phyloP scores from a whole-genome alignment of 2,888 invertebrate genomes.

The Acanthosepion esculentum region DNA sequence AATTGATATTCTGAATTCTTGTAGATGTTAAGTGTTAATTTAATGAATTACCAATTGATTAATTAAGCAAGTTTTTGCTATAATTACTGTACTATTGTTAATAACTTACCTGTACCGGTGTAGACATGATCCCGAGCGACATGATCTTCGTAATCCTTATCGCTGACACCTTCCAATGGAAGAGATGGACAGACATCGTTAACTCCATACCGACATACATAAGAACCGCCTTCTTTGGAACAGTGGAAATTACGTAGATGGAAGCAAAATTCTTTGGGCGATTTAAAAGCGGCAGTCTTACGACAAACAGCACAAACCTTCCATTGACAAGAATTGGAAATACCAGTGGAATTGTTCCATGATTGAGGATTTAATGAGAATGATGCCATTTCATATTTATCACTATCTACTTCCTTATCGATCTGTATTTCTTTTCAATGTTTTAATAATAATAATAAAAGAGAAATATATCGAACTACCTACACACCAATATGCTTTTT shows the following conservation, averaged over 20 bases:
- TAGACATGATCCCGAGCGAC: conserved; percentile 81
- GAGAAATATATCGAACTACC: background rate
- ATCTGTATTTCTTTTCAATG: background rate
- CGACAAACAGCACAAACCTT: conserved; percentile 66
- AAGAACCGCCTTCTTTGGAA: conserved; percentile 88
- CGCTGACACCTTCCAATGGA: conserved; percentile 91
- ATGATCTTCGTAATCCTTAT: conserved; percentile 90
- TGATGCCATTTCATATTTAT: conserved; percentile 38
- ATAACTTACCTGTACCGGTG: conserved; percentile 50
- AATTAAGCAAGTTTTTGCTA: no score
- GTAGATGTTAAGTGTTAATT: no score
- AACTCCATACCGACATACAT: conserved; percentile 89
- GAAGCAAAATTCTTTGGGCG: conserved; percentile 78
- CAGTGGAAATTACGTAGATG: conserved; percentile 88
- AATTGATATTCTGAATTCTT: no score
- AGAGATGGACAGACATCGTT: conserved; percentile 89
- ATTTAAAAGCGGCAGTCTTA: conserved; percentile 64
- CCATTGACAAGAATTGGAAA: conserved; percentile 56
- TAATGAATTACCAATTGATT: no score
- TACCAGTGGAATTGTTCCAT: conserved; percentile 23
- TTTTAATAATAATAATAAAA: no score
- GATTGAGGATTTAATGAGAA: background rate
- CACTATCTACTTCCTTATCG: background rate
- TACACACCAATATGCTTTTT: no score
- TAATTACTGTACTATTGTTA: no score